Base-by-base conservation (phyloP, 2,113 vertebrate species). In the Lipotes vexillifer region DNA sequence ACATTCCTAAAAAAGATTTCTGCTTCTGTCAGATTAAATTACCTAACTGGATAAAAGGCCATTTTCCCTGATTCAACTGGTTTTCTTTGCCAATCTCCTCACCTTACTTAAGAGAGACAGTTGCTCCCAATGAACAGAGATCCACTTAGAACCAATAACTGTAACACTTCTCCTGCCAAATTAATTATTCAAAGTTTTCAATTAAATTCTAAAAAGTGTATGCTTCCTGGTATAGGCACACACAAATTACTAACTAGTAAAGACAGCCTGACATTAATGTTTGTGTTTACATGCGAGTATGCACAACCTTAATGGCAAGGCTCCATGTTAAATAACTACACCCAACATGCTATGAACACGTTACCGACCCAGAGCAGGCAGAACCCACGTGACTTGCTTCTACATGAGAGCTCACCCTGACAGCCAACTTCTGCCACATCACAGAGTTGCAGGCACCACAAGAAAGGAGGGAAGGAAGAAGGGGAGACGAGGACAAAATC, bases 361-460 rank as follows among this genome's bases (percentile, higher is more conserved):
- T 5, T 15, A n/a, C 20, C 41, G 11, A 52, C 20, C 14, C 2
- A 10, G 1, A 5, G 21, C 23, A 59, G 27, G 41, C 38, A 21
- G 44, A 21, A 15, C 2, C 11, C 74, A 36, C 10, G 9, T 1
- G 21, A 5, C 68, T 4, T 11, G 46, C 46, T 41, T 18, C 38
- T 10, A n/a, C 11, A 0, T 1, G 44, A 86, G 6, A 11, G n/a
- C 36, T 20, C 52, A 8, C 18, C 4, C 1, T 4, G 29, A 44
- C 23, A 12, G 25, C 61, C 41, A 63, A 20, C 61, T 12, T 61
- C 46, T 1, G 8, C 31, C 11, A 18, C 57, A 23, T 8, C 55
- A 41, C 33, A 33, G 38, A 36, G 6, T 29, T 33, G 21, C 6
- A 20, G 33, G 65, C 7, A 38, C 63, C 46, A 18, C 27, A 27